Evolutionary conservation across 2,888 invertebrate genomes (phyloP), one percentile per base, ranked within the genome.

Genomic region (Altica lythri): DNA sequence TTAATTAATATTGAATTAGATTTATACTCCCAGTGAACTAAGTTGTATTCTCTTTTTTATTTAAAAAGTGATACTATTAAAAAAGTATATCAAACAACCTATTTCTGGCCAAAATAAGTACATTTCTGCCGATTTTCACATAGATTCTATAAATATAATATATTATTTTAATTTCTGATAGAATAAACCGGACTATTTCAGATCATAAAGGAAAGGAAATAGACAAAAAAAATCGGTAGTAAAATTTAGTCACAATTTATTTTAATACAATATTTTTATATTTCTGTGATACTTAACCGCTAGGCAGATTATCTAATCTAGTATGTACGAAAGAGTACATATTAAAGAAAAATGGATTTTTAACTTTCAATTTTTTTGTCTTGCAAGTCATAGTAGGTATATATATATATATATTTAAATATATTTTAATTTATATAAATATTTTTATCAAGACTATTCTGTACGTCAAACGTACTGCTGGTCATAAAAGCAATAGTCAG

Each of bases 211-310:
- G 19, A 49, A 38, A 35, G n/a, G 34, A 53, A 53, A 43, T 43
- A 42, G 32, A 50, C 38, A 18, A 49, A 35, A 17, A 35, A 47
- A 45, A 38, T 42, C 52, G 49, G 50, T 53, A 58, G 60, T 62
- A 53, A 55, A 49, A 42, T 62, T 66, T 66, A 68, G 68, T 68
- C 68, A 64, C 65, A 63, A 64, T 64, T 65, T 62, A 58, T 63
- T 63, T 54, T 64, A 59, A 63, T 60, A 55, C 53, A 56, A 52
- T 54, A 60, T 62, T 62, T 63, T 64, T 64, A 63, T 67, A 65
- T 67, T 72, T 71, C 72, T 72, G 72, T 72, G 72, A 72, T 72
- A 72, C 63, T 66, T 67, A 62, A 65, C 69, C 68, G 61, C 56
- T 64, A 66, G 53, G 57, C 63, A 67, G 65, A 64, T 67, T 64